Evolutionary conservation across 2,113 vertebrate species (phyloP).

Genomic region (Microtus montanus): DNA sequence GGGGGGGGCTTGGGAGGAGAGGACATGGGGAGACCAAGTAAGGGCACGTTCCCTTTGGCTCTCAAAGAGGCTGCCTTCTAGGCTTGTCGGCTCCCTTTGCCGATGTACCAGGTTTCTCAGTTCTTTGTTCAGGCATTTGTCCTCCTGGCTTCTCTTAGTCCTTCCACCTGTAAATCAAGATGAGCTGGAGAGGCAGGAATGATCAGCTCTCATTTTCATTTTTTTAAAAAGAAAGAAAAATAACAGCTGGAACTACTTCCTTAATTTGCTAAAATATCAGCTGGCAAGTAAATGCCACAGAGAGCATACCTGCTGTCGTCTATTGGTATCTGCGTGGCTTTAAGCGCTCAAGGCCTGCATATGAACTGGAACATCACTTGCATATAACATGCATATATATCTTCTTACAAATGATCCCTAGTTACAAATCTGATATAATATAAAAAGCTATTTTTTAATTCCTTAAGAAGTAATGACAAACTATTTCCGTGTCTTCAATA

Average conservation of each 20-base stretch:
- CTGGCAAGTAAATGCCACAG: constrained; percentile 30
- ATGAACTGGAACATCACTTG: neutral
- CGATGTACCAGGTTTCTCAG: neutral
- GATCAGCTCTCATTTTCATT: neutral
- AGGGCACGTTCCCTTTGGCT: neutral
- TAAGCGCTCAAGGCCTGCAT: neutral
- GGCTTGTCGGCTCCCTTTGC: neutral
- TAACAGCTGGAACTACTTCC: neutral
- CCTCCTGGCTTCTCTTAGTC: neutral
- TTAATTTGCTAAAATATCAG: constrained; percentile 43
- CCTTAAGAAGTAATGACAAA: neutral
- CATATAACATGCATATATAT: too few species aligned
- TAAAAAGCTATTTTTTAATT: neutral
- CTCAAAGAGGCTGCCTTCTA: neutral
- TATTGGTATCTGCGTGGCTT: neutral
- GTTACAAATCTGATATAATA: neutral
- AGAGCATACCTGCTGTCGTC: neutral
- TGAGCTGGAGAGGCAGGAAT: neutral
- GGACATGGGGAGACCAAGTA: neutral
- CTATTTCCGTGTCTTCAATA: neutral
- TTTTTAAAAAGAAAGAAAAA: constrained; percentile 12
- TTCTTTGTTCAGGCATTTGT: neutral
- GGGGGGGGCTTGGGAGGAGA: neutral
- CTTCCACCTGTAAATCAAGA: neutral
- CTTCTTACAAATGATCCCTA: neutral